These are phyloP conservation scores for Limnodromus scolopaceus DNA, from an alignment of 2,797 vertebrate genomes.

Conservation along the genomic window DNA sequence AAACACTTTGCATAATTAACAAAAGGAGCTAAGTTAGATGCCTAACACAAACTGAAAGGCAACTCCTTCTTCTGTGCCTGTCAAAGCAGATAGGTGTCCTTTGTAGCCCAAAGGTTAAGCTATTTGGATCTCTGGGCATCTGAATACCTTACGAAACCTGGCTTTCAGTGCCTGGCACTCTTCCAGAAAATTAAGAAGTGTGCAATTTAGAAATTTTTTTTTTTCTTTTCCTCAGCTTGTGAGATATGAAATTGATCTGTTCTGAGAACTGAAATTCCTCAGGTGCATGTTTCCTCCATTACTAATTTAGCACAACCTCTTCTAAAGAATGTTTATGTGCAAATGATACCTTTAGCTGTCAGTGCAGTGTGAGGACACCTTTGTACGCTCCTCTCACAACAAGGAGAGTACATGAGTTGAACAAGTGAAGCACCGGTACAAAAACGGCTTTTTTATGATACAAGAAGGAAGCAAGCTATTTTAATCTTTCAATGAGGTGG, in stretches of 20 bases:
- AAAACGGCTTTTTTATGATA: neutral
- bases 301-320: neutral
- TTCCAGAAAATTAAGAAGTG: neutral
- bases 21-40: neutral
- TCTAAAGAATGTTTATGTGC: neutral
- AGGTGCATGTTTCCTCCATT: rapidly evolving
- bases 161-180: neutral
- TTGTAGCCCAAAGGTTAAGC: neutral
- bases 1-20: rapidly evolving
- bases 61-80: neutral
- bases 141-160: neutral
- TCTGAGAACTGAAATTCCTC: neutral
- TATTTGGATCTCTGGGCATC: neutral
- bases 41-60: neutral
- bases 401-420: neutral
- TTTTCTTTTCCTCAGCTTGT: neutral
- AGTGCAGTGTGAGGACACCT: neutral
- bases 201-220: neutral
- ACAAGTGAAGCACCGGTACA: neutral
- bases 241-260: neutral
- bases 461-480: neutral
- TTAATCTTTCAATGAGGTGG: neutral
- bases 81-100: neutral
- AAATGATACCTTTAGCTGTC: neutral
- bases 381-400: neutral